Evolutionary conservation across 2,797 vertebrate genomes (phyloP).

Genomic region (Odontamblyopus rebecca): DNA sequence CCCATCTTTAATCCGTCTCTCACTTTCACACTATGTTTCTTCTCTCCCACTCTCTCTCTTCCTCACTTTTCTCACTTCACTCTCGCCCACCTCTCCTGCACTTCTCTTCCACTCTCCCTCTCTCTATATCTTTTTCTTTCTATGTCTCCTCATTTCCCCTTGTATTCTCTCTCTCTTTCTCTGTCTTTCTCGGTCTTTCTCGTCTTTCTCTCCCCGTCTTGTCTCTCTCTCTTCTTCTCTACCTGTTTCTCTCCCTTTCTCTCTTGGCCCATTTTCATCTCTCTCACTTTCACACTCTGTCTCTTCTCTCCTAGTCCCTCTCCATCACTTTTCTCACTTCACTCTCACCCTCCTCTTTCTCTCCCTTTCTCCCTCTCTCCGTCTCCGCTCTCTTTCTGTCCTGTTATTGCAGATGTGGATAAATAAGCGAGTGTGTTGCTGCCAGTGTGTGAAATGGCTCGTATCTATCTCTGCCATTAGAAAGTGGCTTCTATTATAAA

Average conservation of each 20-base stretch:
- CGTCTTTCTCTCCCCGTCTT: not conserved
- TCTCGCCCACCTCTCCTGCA: not conserved
- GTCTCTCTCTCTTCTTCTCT: not conserved
- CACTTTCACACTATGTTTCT: not conserved
- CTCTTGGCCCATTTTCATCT: not conserved
- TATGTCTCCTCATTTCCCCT: conserved; percentile 6
- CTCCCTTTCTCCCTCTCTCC: not conserved
- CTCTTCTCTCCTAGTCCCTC: conserved; percentile 2
- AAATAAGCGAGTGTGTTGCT: conserved; percentile 59
- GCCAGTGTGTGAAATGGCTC: conserved; percentile 68
- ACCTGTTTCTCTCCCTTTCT: not conserved
- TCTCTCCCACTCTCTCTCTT: conserved; percentile 1
- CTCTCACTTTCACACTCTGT: not conserved
- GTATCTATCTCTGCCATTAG: conserved; percentile 78
- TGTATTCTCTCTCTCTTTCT: not conserved
- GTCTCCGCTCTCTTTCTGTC: not conserved
- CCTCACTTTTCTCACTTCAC: not conserved
- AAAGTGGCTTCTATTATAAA: conserved; percentile 74
- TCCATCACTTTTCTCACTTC: not conserved
- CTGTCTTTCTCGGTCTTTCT: too few species aligned
- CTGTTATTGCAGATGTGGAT: conserved; percentile 52
- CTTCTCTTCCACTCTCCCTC: too few species aligned
- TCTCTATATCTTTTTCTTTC: not conserved
- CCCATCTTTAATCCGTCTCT: not conserved
- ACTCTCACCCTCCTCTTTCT: not conserved